Evolutionary conservation across 2,113 vertebrate species (phyloP).

Genomic region (Castor canadensis): DNA sequence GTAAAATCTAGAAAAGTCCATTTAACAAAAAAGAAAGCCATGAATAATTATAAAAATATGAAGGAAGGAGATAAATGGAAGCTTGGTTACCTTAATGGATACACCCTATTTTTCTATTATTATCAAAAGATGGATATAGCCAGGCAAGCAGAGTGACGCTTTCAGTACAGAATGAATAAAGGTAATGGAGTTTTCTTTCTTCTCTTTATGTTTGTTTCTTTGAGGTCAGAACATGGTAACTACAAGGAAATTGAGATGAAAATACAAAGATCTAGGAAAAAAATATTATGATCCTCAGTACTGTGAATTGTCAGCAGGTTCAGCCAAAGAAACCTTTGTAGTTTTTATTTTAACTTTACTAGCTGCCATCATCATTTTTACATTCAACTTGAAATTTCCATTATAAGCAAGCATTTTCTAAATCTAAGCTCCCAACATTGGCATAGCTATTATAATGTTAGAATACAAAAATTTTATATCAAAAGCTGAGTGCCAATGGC

Average conservation of each 20-base stretch:
- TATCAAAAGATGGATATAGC: neutral
- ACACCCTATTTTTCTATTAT: neutral
- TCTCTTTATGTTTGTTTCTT: neutral
- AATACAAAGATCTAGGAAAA: neutral
- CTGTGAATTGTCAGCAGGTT: neutral
- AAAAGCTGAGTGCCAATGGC: too few species aligned
- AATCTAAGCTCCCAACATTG: neutral
- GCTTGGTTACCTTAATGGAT: neutral
- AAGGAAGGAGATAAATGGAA: neutral
- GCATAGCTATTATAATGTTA: neutral
- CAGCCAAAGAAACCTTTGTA: neutral
- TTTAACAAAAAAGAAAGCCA: neutral
- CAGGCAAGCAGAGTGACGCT: neutral
- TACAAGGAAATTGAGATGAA: neutral
- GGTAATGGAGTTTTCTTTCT: neutral
- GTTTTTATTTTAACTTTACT: neutral
- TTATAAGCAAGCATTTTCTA: neutral
- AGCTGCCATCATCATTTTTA: neutral
- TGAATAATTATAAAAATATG: neutral
- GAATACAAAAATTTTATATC: neutral
- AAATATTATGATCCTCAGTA: neutral
- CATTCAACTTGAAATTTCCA: neutral
- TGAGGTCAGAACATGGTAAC: neutral
- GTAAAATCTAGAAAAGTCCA: neutral
- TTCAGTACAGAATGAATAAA: neutral